A percentile compares a stretch with the other conserved stretches of the same genome.
These are phyloP conservation scores for Xestia c-nigrum DNA, from an alignment of 2,888 invertebrate genomes.

Conservation along the genomic window DNA sequence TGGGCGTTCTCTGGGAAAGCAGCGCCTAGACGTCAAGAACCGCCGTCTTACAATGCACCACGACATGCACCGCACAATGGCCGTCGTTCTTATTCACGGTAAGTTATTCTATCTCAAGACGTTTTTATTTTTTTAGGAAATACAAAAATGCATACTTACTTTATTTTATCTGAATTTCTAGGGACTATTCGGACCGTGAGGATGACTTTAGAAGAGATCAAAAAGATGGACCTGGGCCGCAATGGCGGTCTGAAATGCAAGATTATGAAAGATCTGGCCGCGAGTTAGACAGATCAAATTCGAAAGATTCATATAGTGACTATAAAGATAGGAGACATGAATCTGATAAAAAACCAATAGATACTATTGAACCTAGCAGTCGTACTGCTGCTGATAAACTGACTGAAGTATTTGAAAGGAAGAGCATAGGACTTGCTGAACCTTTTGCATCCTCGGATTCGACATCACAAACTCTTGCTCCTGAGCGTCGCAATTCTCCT, in stretches of 20 bases:
- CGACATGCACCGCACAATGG: slow-evolving; percentile 84
- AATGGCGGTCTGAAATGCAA: slow-evolving; percentile 89
- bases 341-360: slow-evolving; percentile 84
- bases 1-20: slow-evolving; percentile 86
- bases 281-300: slow-evolving; percentile 86
- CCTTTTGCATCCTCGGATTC: slow-evolving; percentile 79
- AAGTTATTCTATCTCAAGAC: slow-evolving; percentile 36
- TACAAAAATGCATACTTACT: neutral
- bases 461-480: slow-evolving; percentile 82
- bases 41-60: slow-evolving; percentile 83
- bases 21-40: slow-evolving; percentile 83
- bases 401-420: slow-evolving; percentile 88
- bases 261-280: slow-evolving; percentile 86
- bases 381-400: slow-evolving; percentile 88
- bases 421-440: slow-evolving; percentile 84
- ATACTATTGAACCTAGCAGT: slow-evolving; percentile 81
- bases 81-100: slow-evolving; percentile 88
- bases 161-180: slow-evolving; percentile 70
- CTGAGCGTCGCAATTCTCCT: slow-evolving; percentile 87
- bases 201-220: slow-evolving; percentile 85
- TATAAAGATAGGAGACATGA: slow-evolving; percentile 89
- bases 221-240: slow-evolving; percentile 85
- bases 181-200: slow-evolving; percentile 88
- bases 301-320: slow-evolving; percentile 88
- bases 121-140: neutral